These are phyloP conservation scores for Standfussiana lucernea DNA, from an alignment of 2,888 invertebrate genomes.

Conservation along the genomic window DNA sequence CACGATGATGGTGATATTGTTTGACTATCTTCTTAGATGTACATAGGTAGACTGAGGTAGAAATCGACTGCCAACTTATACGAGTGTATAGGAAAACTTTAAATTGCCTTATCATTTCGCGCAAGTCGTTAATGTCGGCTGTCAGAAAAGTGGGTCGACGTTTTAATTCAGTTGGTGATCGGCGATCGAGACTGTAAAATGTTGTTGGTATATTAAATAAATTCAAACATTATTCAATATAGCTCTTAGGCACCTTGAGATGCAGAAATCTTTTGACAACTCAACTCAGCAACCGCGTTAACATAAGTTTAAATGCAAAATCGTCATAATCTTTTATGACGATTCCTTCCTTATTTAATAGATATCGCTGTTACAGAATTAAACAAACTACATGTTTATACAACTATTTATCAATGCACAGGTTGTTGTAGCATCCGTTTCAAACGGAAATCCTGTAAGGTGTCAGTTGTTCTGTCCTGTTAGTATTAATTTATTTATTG, in stretches of 20 bases:
- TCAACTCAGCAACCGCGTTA: not conserved
- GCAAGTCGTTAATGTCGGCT: slow-evolving; percentile 45
- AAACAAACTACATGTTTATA: no score
- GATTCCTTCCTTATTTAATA: not conserved
- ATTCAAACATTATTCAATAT: not conserved
- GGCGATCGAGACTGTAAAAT: not conserved
- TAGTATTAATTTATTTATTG: slow-evolving; percentile 7
- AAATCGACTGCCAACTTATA: not conserved
- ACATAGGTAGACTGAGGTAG: no score
- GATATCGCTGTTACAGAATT: not conserved
- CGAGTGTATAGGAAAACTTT: slow-evolving; percentile 28
- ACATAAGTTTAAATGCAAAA: not conserved
- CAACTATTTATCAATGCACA: slow-evolving; percentile 32
- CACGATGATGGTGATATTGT: not conserved
- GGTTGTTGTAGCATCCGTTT: slow-evolving; percentile 16
- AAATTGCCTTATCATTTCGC: slow-evolving; percentile 38
- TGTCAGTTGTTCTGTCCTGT: slow-evolving; percentile 26
- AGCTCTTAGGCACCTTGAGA: not conserved
- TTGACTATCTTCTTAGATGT: not conserved
- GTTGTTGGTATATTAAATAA: not conserved
- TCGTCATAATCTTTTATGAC: no score
- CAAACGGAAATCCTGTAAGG: slow-evolving; percentile 31
- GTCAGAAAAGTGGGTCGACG: slow-evolving; percentile 41
- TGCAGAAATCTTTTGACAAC: not conserved
- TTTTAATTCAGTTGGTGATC: slow-evolving; percentile 35